Base-by-base conservation (phyloP, 2,113 vertebrate species). In the Campylomormyrus tamandua region DNA sequence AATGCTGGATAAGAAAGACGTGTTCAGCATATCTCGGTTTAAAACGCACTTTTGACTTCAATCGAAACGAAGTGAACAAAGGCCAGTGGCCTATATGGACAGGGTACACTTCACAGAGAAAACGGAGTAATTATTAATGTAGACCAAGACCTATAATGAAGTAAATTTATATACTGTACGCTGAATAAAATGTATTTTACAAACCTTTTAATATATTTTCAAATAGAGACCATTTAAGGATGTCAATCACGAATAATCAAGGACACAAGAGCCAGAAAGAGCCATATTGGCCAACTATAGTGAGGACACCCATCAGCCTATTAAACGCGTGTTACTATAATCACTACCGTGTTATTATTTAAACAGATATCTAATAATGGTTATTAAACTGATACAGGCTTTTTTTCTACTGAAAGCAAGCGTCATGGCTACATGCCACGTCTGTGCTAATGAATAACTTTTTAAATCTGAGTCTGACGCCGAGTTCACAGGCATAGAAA, bases 391-490 rank as follows among this genome's bases (percentile, higher is more conserved):
- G 85, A 80, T 89, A 89, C 89, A 74, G 83, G 45, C 48, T 80
- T 87, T 56, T 56, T 48, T 45, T 3, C 48, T 3, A 2, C 58
- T 80, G 83, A 91, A 91, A 74, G 90, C 56, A 45, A 56, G 88
- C 83, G 56, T 58, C 50, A 56, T 52, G 83, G 56, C 88, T 87
- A 91, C 90, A 83, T 62, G 84, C 70, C 89, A 83, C 49, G 27
- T 91, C 50, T 89, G 46, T 88, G 88, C 58, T 87, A 87, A 89
- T 89, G 85, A 83, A 48, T 50, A 89, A 50, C 77, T 89, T 80
- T 87, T 80, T 77, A 83, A 91, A 92, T 92, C 77, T 90, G 90
- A 92, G 91, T 89, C 52, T 89, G 89, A 83, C 88, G 52, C 66
- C 88, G 17, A 88, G 91, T 92, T 93, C 91, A 91, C 52, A 90